These are phyloP conservation scores for Macrotrachela quadricornifera DNA, from an alignment of 1,140 invertebrate species.

Conservation along the genomic window DNA sequence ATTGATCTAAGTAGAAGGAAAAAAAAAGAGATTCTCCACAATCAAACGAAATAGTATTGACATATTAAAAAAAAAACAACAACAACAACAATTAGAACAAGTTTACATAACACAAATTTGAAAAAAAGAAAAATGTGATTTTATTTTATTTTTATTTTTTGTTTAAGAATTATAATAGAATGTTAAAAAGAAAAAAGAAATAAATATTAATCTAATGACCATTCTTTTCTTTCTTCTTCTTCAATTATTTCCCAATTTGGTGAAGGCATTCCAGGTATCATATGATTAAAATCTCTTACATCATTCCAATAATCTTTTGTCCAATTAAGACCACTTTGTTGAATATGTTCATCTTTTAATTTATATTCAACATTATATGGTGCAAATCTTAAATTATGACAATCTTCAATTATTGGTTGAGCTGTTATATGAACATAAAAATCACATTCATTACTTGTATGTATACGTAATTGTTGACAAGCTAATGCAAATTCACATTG, in stretches of 20 bases:
- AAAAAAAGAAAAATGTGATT: too few species aligned
- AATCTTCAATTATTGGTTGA: constrained; percentile 80
- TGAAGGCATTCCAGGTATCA: constrained; percentile 55
- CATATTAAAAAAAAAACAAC: too few species aligned
- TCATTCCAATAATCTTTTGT: constrained; percentile 50
- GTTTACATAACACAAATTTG: too few species aligned
- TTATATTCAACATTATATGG: constrained; percentile 61
- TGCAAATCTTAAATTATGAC: constrained; percentile 48
- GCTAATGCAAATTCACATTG: constrained; percentile 63
- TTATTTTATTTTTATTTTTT: too few species aligned
- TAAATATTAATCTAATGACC: too few species aligned
- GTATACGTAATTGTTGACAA: constrained; percentile 75
- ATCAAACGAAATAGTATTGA: too few species aligned
- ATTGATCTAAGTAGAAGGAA: too few species aligned
- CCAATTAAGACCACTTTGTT: constrained; percentile 29
- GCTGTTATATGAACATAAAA: constrained; percentile 79
- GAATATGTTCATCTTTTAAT: constrained; percentile 46
- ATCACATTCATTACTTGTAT: constrained; percentile 49
- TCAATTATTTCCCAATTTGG: constrained; percentile 56
- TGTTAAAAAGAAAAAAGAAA: too few species aligned
- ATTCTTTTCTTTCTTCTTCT: constrained; percentile 13
- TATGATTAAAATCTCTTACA: constrained; percentile 83
- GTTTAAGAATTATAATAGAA: too few species aligned
- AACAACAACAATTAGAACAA: too few species aligned
- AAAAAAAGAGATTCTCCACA: too few species aligned